phyloP scores from a whole-genome alignment of 1,140 invertebrate species.

The Charaxes varanes region DNA sequence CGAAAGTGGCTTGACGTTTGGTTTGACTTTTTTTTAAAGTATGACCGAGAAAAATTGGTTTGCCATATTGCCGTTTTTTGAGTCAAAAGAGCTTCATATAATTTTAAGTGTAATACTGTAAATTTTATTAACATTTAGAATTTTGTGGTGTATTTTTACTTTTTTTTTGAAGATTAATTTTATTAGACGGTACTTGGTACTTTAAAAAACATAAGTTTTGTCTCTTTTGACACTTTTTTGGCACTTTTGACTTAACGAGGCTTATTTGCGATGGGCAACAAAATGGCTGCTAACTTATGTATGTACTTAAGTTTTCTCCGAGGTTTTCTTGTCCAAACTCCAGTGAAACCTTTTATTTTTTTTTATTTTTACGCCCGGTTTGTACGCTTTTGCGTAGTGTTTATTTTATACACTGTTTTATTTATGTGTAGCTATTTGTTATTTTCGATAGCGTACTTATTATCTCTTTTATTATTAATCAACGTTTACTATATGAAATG shows the following conservation, averaged over 20 bases:
- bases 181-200: no score
- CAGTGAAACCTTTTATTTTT: conserved; percentile 41
- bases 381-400: conserved; percentile 32
- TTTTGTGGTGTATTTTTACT: no score
- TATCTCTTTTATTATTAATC: conserved; percentile 1
- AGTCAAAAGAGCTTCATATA: no score
- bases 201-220: background rate
- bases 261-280: background rate
- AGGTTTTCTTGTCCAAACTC: conserved; percentile 42
- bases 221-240: background rate
- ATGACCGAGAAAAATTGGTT: background rate
- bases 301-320: conserved; percentile 54
- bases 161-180: no score
- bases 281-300: conserved; percentile 58
- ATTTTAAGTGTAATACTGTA: no score
- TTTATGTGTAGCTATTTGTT: conserved; percentile 23
- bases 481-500: conserved; percentile 8
- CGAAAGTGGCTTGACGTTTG: conserved; percentile 1
- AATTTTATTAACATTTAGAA: no score
- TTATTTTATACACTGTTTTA: conserved; percentile 26
- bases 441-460: conserved; percentile 15
- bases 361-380: conserved; percentile 21
- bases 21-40: no score
- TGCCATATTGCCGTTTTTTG: no score
- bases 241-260: background rate